Base-by-base conservation (phyloP, 1,140 invertebrate genomes). In the Drosophila nasuta region DNA sequence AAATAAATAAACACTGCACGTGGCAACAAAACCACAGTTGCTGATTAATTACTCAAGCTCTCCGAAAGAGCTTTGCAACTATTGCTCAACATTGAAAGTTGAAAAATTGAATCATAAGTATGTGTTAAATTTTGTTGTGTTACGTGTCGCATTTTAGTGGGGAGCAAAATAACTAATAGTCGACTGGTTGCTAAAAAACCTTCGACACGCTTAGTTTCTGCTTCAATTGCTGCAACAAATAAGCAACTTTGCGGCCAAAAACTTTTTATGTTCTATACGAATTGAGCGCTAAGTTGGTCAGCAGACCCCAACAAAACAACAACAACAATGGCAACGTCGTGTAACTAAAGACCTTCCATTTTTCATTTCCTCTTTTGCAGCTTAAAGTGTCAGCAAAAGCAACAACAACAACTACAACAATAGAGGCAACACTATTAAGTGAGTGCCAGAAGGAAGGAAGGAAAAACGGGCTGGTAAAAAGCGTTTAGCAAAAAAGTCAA, bases 361-460 rank as follows among this genome's bases (percentile, higher is more conserved):
- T 89, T 78, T 88, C 85, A 88, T 81, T 88, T 88, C 77, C 80
- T 89, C 75, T 83, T 80, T 88, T 83, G 54, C 83, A 88, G 83
- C 74, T 89, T 81, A 83, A 81, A 89, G 77, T 88, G 80, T 75
- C 85, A 68, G 67, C 85, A 62, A 72, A 59, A 46, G 45, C 25
- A 60, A 35, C 48, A 41, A 43, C 20, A 25, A 25, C 20, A 25
- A 25, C 20, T 0, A 51, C 62, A 78, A 54, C 73, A 78, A 71
- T 46, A 62, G 64, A 41, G 58, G 51, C 49, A 54, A 65, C 38
- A 69, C 58, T 43, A 57, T 48, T 51, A 62, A 51, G 35, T 30
- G 52, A 52, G 52, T 33, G 46, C 56, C 15, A 46, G 8, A 60
- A 70, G 41, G 51, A 43, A 43, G n/a, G 41, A 38, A 38, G 35